Percentiles rank a stretch among this genome's conserved stretches.
These are phyloP conservation scores for Parnassius apollo DNA, from an alignment of 2,888 invertebrate genomes.

Conservation along the genomic window DNA sequence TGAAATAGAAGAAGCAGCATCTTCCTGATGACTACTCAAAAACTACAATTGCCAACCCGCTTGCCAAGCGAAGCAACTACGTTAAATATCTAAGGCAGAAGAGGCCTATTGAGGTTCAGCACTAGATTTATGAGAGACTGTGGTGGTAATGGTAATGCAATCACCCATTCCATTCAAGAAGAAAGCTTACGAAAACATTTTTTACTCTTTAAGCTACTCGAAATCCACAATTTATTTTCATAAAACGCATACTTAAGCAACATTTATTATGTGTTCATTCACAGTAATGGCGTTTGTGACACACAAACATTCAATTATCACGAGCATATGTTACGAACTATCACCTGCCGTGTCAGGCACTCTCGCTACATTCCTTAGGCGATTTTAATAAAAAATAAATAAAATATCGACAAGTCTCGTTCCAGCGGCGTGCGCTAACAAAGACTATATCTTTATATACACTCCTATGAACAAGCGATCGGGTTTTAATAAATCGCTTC, in stretches of 20 bases:
- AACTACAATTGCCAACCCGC: no score
- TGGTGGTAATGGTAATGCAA: no score
- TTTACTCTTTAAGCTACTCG: no score
- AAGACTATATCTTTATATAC: conserved; percentile 54
- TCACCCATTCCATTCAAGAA: no score
- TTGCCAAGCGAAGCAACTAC: no score
- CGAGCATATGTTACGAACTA: conserved; percentile 39
- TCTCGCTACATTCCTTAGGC: conserved; percentile 33
- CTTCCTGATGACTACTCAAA: no score
- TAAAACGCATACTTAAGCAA: conserved; percentile 13
- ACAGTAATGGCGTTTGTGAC: conserved; percentile 24
- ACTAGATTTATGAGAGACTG: no score
- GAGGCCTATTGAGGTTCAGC: no score
- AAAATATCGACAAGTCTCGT: conserved; percentile 33
- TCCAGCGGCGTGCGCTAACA: conserved; percentile 41
- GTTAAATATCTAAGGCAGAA: no score
- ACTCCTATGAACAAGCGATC: conserved; percentile 58
- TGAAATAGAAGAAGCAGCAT: no score
- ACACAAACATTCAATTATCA: conserved; percentile 32
- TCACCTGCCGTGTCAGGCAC: conserved; percentile 34
- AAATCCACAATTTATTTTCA: conserved; percentile 23
- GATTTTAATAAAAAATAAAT: conserved; percentile 33
- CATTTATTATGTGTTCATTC: conserved; percentile 26
- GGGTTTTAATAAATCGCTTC: conserved; percentile 71
- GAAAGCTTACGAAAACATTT: no score